phyloP scores from a whole-genome alignment of 2,888 invertebrate genomes.

The Dolichopus griseipennis region DNA sequence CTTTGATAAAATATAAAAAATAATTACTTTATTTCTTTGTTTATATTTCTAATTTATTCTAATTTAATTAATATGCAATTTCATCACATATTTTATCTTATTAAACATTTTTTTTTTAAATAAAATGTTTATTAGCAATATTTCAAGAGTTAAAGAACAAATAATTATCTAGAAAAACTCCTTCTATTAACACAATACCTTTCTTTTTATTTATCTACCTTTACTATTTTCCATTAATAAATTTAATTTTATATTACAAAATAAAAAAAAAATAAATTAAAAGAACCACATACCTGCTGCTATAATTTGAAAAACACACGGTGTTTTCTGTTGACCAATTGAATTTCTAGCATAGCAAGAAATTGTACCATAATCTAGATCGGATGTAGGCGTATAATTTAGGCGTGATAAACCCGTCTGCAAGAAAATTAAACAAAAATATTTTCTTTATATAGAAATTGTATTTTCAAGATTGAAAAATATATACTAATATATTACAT shows the following conservation, averaged over 20 bases:
- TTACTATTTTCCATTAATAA: too few relatives aligned
- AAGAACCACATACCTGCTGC: constrained; percentile 57
- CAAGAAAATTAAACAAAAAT: constrained; percentile 18
- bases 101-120: too few relatives aligned
- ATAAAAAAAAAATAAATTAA: constrained; percentile 7
- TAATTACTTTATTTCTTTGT: too few relatives aligned
- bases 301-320: constrained; percentile 79
- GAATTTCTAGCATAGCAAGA: constrained; percentile 79
- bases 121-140: too few relatives aligned
- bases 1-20: too few relatives aligned
- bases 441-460: constrained; percentile 2
- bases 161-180: too few relatives aligned
- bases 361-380: constrained; percentile 82
- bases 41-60: too few relatives aligned
- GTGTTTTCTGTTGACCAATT: constrained; percentile 73
- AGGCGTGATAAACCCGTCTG: constrained; percentile 49
- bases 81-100: too few relatives aligned
- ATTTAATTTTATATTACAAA: background rate
- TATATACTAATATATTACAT: background rate
- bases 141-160: too few relatives aligned
- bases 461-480: background rate
- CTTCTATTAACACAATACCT: too few relatives aligned
- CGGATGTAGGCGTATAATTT: constrained; percentile 77
- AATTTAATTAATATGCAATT: too few relatives aligned
- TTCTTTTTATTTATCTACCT: too few relatives aligned